A percentile compares a stretch with the other conserved stretches of the same genome.
Evolutionary conservation across 2,113 vertebrate species (phyloP).

Genomic region (Athene noctua): DNA sequence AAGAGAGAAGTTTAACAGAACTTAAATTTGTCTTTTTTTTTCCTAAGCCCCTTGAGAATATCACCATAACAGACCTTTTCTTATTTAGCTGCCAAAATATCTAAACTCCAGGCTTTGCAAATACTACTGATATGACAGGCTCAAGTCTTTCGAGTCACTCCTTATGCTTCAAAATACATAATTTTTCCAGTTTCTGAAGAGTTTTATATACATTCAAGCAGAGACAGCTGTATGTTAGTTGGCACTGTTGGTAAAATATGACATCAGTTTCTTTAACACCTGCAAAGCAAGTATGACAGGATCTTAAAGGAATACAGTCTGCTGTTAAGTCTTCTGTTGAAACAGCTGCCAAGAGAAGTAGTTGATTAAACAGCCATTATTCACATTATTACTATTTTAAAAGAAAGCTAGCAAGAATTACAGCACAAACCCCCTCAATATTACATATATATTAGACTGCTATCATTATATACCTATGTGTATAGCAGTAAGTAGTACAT

Average conservation of each 20-base stretch:
- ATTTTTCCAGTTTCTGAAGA: background rate
- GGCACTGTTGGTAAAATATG: background rate
- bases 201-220: background rate
- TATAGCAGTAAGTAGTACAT: background rate
- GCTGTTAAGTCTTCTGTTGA: background rate
- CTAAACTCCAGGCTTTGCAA: background rate
- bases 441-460: background rate
- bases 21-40: background rate
- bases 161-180: accelerated
- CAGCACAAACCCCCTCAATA: background rate
- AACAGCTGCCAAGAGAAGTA: background rate
- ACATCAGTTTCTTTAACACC: background rate
- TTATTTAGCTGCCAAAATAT: background rate
- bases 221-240: background rate
- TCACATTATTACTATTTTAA: slow-evolving; percentile 1
- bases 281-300: background rate
- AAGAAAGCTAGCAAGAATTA: background rate
- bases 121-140: background rate
- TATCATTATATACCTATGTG: background rate
- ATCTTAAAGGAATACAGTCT: background rate
- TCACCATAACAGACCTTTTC: background rate
- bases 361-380: slow-evolving; percentile 35
- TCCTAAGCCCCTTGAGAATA: background rate
- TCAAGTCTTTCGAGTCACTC: background rate
- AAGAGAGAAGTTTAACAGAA: background rate